A percentile compares a stretch with the other conserved stretches of the same genome.
Evolutionary conservation across 2,888 invertebrate species (phyloP).

Genomic region (Meiosimyza decipiens): DNA sequence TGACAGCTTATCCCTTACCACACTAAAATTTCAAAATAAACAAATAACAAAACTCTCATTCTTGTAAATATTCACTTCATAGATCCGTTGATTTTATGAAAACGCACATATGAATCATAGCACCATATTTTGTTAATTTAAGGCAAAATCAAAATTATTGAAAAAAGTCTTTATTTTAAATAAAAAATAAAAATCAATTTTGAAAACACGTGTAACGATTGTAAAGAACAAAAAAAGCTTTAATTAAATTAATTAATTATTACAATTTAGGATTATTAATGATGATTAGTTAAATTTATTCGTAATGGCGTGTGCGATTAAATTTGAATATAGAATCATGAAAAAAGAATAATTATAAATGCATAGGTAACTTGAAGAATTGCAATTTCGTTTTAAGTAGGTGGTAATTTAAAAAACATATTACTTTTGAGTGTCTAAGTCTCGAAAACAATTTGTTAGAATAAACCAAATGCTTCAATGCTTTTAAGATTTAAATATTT

Average conservation of each 20-base stretch:
- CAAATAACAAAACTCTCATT: too few species aligned
- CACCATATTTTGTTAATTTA: conserved; percentile 17
- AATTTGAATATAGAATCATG: not conserved
- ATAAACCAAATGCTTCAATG: too few species aligned
- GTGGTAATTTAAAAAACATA: not conserved
- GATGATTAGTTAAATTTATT: not conserved
- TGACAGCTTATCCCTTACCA: too few species aligned
- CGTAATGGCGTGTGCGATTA: not conserved
- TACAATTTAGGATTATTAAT: conserved; percentile 10
- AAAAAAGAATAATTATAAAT: not conserved
- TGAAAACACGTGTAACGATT: conserved; percentile 22
- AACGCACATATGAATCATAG: conserved; percentile 31
- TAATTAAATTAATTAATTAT: conserved; percentile 59
- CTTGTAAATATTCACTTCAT: too few species aligned
- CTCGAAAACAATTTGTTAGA: too few species aligned
- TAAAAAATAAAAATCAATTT: not conserved
- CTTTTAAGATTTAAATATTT: too few species aligned
- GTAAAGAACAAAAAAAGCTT: conserved; percentile 52
- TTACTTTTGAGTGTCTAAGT: too few species aligned
- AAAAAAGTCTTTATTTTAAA: not conserved
- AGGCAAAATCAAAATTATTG: conserved; percentile 4
- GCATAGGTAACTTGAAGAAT: too few species aligned
- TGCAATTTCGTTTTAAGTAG: too few species aligned
- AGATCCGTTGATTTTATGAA: not conserved
- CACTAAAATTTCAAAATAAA: too few species aligned